Base-by-base conservation (phyloP, 2,888 invertebrate genomes). In the Limnephilus lunatus region DNA sequence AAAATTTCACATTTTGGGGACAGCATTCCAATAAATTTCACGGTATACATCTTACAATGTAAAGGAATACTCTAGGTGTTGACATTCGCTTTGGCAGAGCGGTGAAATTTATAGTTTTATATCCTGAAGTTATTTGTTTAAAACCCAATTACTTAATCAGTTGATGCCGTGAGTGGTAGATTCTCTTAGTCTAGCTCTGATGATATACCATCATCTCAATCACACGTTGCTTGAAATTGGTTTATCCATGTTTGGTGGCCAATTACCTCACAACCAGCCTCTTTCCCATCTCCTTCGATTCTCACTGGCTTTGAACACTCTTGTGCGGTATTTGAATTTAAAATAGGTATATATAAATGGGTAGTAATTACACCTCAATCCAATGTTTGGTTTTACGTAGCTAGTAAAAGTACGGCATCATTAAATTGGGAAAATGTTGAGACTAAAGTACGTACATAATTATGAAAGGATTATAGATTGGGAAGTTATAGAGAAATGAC, bases 1-100 rank as follows among this genome's bases (percentile, higher is more conserved):
- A 68, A 3, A 88, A 88, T 88, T 88, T 88, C 88, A 88, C 88
- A 88, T 88, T 88, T 80, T 30, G 48, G 86, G 48, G 44, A 53
- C 86, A 12, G 25, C 48, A 53, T 83, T 83, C 35, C 83, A 83
- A 35, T n/a, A 68, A 25, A 68, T 25, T 68, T 25, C 25, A 68
- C 68, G 25, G 25, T n/a, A n/a, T 25, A 25, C 7, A 68, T 68
- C 25, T 68, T 19, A 53, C 25, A 68, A 68, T 68, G 68, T 68
- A 68, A 68, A 68, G 68, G 68, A 25, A 25, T 9, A n/a, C 5
- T 44, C 12, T 68, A 19, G 53, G 25, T 68, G 4, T 68, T 25
- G n/a, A n/a, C 25, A 68, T 0, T 19, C 0, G 53, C 48, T 7
- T 15, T 68, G 19, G 53, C 53, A 68, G 15, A 53, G 19, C 19